Evolutionary conservation across 1,140 invertebrate genomes (phyloP).

Genomic region (Hycleus phaleratus): DNA sequence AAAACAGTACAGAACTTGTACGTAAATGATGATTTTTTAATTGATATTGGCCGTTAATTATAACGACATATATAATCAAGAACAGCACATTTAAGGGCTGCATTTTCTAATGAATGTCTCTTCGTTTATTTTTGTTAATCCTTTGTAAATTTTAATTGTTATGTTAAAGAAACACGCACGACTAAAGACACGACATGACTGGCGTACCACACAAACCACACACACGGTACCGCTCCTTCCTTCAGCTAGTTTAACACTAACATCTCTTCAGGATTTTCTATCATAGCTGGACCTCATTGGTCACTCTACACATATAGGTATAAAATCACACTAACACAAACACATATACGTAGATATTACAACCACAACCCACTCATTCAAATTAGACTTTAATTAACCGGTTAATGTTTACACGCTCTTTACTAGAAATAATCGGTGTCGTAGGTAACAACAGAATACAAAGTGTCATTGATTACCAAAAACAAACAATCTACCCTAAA

Average conservation of each 20-base stretch:
- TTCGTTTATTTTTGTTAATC: too few species aligned
- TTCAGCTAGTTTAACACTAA: conserved; percentile 24
- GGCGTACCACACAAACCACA: conserved; percentile 16
- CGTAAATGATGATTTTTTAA: too few species aligned
- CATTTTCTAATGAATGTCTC: too few species aligned
- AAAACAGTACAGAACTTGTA: conserved; percentile 10
- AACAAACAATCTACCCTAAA: background rate
- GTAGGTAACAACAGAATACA: too few species aligned
- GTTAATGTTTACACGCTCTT: conserved; percentile 23
- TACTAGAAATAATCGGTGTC: background rate
- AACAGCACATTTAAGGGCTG: too few species aligned
- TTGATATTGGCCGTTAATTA: too few species aligned
- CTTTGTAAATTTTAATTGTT: too few species aligned
- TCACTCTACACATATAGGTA: conserved; percentile 3
- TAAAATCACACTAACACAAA: too few species aligned
- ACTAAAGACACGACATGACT: conserved; percentile 27
- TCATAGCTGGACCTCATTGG: conserved; percentile 26
- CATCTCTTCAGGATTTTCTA: conserved; percentile 26
- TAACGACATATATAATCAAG: too few species aligned
- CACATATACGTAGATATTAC: too few species aligned
- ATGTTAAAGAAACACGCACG: conserved; percentile 13
- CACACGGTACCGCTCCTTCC: conserved; percentile 26
- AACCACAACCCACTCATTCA: conserved; percentile 18
- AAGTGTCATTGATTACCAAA: conserved; percentile 1
- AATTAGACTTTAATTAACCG: conserved; percentile 25